Base-by-base conservation (phyloP, 2,888 invertebrate species). In the Cyclophora albipunctata region DNA sequence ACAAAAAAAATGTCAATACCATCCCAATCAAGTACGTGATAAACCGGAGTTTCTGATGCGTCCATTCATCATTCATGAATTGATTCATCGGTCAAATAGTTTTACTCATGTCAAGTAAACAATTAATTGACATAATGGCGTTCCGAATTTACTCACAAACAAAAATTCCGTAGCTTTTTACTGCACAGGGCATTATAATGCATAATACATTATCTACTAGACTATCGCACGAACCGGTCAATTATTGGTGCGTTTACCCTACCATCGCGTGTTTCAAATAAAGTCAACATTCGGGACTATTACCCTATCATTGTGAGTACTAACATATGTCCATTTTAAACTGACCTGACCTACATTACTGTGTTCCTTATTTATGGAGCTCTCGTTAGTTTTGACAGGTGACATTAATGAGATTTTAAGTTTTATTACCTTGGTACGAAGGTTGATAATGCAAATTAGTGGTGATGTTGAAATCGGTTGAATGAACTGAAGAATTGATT, bases 271-370 rank as follows among this genome's bases (percentile, higher is more conserved):
- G 75, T 58, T 50, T 47, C 34, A 49, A 54, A 34, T 55, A 68
- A 57, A 67, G 64, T 66, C 73, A 69, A 71, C 64, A 69, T 59
- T 67, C 53, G 56, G 60, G 52, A 62, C 66, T 59, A 57, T 47
- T 61, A 69, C 71, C 67, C 71, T 51, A 55, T 63, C 54, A 69
- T 60, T 57, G 20, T 20, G 20, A 20, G 20, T 20, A 20, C 20
- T 20, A 20, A 62, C 55, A 55, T 48, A 54, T 40, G 50, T 44
- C 53, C 40, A 34, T 50, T 46, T 53, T 45, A 55, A 35, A 33
- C 42, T 44, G 46, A 46, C 46, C 20, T n/a, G 34, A 34, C 37
- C 41, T 7, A 33, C 34, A 20, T 41, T 47, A n/a, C 6, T 33
- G 34, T 20, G 5, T 34, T 43, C 33, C 34, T 43, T 43, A 5